Evolutionary conservation across 1,140 invertebrate species (phyloP).

Genomic region (Calliphora vicina): DNA sequence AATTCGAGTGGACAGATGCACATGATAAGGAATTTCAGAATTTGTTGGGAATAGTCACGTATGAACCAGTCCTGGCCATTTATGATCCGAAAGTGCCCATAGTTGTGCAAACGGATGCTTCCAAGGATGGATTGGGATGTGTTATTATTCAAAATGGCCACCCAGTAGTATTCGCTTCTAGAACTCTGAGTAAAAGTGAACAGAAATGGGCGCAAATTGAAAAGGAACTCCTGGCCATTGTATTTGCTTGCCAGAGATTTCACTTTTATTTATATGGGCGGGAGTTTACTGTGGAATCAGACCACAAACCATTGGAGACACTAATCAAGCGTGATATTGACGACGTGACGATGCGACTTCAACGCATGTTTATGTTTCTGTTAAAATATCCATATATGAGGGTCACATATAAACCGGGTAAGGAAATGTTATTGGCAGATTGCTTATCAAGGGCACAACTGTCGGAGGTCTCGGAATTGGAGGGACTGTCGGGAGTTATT

Average conservation of each 20-base stretch:
- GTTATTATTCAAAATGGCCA: slow-evolving; percentile 49
- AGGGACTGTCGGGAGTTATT: slow-evolving; percentile 32
- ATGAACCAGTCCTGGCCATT: slow-evolving; percentile 47
- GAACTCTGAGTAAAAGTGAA: slow-evolving; percentile 51
- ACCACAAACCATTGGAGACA: slow-evolving; percentile 59
- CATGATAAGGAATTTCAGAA: slow-evolving; percentile 42
- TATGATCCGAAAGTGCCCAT: slow-evolving; percentile 43
- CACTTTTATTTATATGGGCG: slow-evolving; percentile 57
- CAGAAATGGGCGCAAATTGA: slow-evolving; percentile 55
- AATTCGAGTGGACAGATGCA: slow-evolving; percentile 45
- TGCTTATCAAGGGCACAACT: slow-evolving; percentile 40
- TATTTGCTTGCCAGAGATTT: slow-evolving; percentile 59
- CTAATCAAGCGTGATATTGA: slow-evolving; percentile 56
- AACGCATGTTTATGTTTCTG: slow-evolving; percentile 50
- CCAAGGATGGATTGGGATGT: slow-evolving; percentile 52
- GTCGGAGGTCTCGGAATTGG: slow-evolving; percentile 10
- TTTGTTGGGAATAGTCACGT: slow-evolving; percentile 40
- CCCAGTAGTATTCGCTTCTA: slow-evolving; percentile 56
- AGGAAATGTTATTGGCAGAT: slow-evolving; percentile 39
- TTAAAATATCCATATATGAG: slow-evolving; percentile 48
- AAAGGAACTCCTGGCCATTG: slow-evolving; percentile 63
- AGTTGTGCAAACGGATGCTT: slow-evolving; percentile 52
- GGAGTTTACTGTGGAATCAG: slow-evolving; percentile 53
- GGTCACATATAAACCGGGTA: slow-evolving; percentile 48
- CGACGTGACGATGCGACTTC: slow-evolving; percentile 50